phyloP scores from a whole-genome alignment of 2,888 invertebrate genomes.

The Uropetala carovei region DNA sequence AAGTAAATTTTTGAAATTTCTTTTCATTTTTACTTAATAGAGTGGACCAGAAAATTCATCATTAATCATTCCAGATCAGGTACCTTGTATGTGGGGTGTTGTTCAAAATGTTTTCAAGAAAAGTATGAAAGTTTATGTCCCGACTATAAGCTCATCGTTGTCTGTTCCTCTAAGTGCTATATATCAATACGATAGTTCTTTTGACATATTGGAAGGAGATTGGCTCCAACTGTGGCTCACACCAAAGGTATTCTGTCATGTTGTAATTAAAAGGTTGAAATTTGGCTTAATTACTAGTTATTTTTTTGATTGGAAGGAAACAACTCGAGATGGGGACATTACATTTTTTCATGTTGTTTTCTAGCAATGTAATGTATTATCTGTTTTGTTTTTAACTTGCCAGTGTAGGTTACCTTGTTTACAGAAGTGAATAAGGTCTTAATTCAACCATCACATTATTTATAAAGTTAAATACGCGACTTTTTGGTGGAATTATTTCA shows the following conservation, averaged over 20 bases:
- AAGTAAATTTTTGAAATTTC: background rate
- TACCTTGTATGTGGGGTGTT: slow-evolving; percentile 51
- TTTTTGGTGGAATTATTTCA: too few species aligned
- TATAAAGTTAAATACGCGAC: too few species aligned
- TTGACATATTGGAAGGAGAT: background rate
- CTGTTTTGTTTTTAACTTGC: too few species aligned
- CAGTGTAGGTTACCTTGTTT: too few species aligned
- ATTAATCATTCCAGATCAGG: slow-evolving; percentile 28
- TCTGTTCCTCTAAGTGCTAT: slow-evolving; percentile 10
- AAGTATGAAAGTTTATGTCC: slow-evolving; percentile 48
- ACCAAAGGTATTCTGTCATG: slow-evolving; percentile 15
- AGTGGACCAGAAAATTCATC: slow-evolving; percentile 20
- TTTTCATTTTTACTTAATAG: background rate
- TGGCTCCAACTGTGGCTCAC: slow-evolving; percentile 51
- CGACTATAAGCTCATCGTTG: background rate
- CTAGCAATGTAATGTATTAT: too few species aligned
- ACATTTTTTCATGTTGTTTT: too few species aligned
- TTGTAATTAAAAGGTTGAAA: too few species aligned
- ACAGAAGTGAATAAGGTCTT: too few species aligned
- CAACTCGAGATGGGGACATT: too few species aligned
- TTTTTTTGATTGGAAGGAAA: too few species aligned
- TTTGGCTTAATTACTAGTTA: too few species aligned
- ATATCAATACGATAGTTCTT: background rate
- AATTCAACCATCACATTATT: too few species aligned
- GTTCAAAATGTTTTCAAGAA: slow-evolving; percentile 37